These are phyloP conservation scores for Alviniconcha strummeri DNA, from an alignment of 2,888 invertebrate species.

Conservation along the genomic window DNA sequence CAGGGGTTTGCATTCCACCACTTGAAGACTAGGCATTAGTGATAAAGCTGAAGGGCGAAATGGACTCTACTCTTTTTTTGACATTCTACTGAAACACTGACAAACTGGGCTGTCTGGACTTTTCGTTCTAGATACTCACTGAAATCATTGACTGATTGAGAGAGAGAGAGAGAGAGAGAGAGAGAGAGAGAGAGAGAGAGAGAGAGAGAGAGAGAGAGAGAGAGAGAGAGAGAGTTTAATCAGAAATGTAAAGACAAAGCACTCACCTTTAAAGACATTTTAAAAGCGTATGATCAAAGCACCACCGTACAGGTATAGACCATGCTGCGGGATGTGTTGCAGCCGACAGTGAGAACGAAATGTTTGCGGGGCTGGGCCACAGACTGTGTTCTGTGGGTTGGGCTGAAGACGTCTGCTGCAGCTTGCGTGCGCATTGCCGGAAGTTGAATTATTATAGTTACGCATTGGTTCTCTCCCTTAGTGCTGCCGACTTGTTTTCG, in stretches of 20 bases:
- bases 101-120: too few relatives aligned
- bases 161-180: slow-evolving; percentile 11
- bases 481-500: too few relatives aligned
- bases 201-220: background rate
- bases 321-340: background rate
- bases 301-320: background rate
- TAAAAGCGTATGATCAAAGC: background rate
- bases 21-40: too few relatives aligned
- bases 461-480: too few relatives aligned
- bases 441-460: background rate
- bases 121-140: too few relatives aligned
- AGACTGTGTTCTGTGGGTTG: background rate
- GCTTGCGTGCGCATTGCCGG: slow-evolving; percentile 13
- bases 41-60: too few relatives aligned
- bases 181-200: slow-evolving; percentile 3
- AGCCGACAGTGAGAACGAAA: background rate
- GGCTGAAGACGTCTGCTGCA: slow-evolving; percentile 18
- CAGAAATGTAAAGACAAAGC: background rate
- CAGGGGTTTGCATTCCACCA: too few relatives aligned
- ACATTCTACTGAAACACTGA: too few relatives aligned
- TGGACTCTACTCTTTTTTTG: too few relatives aligned
- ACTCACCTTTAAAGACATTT: slow-evolving; percentile 1
- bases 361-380: background rate
- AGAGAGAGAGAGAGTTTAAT: background rate
- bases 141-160: background rate